A percentile compares a stretch with the other conserved stretches of the same genome.
These are phyloP conservation scores for Eueremaeus valkanovi DNA, from an alignment of 2,888 invertebrate genomes.

Conservation along the genomic window DNA sequence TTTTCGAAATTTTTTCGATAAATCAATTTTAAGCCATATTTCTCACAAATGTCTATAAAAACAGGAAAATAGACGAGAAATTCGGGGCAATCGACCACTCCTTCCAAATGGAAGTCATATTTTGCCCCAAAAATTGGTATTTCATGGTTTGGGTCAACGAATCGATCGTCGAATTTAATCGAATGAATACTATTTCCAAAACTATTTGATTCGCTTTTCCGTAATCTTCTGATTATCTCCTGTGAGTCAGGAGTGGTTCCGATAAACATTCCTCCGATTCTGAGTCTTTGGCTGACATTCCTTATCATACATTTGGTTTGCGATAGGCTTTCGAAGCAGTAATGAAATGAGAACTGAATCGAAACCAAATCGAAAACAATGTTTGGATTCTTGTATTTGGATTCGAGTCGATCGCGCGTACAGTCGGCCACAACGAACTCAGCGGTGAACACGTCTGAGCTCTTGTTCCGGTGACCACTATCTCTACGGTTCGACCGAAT, in stretches of 20 bases:
- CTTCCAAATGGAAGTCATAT: conserved; percentile 92
- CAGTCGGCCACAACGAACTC: conserved; percentile 91
- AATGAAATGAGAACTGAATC: conserved; percentile 98
- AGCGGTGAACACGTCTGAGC: conserved; percentile 61
- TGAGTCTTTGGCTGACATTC: conserved; percentile 85
- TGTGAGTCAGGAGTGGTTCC: conserved; percentile 93
- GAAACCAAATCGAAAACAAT: conserved; percentile 82
- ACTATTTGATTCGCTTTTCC: conserved; percentile 45
- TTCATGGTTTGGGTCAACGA: background rate
- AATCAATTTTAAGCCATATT: conserved; percentile 56
- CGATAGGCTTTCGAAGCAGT: conserved; percentile 80
- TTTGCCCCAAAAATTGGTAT: conserved; percentile 86
- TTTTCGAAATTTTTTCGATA: conserved; percentile 64
- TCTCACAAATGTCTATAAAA: conserved; percentile 61
- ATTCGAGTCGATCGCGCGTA: conserved; percentile 60
- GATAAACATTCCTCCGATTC: conserved; percentile 88
- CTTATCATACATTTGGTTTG: conserved; percentile 88
- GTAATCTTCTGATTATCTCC: conserved; percentile 65
- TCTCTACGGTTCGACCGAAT: conserved; percentile 55
- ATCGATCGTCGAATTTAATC: conserved; percentile 53
- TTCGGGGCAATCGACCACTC: conserved; percentile 96
- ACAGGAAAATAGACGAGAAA: conserved; percentile 92
- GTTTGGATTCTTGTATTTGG: conserved; percentile 69
- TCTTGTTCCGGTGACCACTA: conserved; percentile 35
- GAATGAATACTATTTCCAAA: conserved; percentile 58